Conservation (phyloP, 2,888 invertebrate species). For the Nymphalis c-album region DNA sequence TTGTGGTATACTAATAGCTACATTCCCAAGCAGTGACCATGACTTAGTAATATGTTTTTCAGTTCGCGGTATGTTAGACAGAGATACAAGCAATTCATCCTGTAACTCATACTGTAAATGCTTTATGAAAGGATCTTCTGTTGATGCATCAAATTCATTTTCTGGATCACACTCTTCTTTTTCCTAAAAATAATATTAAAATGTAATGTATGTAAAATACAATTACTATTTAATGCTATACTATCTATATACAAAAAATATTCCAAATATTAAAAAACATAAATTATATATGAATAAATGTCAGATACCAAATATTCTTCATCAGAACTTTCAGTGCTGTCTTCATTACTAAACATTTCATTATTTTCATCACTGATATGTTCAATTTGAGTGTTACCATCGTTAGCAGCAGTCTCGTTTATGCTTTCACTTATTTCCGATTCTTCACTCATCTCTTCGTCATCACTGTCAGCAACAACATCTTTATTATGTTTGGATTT, state of each 20-base stretch:
- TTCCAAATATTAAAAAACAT: neutral
- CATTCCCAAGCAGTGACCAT: slow-evolving; percentile 85
- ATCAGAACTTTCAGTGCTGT: slow-evolving; percentile 18
- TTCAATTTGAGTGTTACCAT: slow-evolving; percentile 10
- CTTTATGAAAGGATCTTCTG: slow-evolving; percentile 84
- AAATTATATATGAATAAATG: neutral
- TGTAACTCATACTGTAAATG: slow-evolving; percentile 86
- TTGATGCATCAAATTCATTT: slow-evolving; percentile 45
- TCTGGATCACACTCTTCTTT: slow-evolving; percentile 49
- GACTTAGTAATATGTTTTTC: slow-evolving; percentile 62
- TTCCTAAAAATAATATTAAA: slow-evolving; percentile 42
- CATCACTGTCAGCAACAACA: slow-evolving; percentile 56
- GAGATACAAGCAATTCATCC: slow-evolving; percentile 82
- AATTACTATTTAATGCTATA: too few relatives aligned
- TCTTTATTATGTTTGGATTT: slow-evolving; percentile 46
- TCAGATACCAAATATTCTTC: slow-evolving; percentile 11
- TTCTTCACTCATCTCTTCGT: slow-evolving; percentile 44
- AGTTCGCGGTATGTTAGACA: slow-evolving; percentile 76
- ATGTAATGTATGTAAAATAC: neutral
- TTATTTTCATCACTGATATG: slow-evolving; percentile 10
- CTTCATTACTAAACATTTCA: slow-evolving; percentile 25
- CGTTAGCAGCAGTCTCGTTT: slow-evolving; percentile 10
- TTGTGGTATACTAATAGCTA: slow-evolving; percentile 82
- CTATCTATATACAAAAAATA: too few relatives aligned
- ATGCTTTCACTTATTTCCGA: slow-evolving; percentile 28